Conservation (phyloP, 92 coral and sea anemone species). For the Blastomussa wellsi region DNA sequence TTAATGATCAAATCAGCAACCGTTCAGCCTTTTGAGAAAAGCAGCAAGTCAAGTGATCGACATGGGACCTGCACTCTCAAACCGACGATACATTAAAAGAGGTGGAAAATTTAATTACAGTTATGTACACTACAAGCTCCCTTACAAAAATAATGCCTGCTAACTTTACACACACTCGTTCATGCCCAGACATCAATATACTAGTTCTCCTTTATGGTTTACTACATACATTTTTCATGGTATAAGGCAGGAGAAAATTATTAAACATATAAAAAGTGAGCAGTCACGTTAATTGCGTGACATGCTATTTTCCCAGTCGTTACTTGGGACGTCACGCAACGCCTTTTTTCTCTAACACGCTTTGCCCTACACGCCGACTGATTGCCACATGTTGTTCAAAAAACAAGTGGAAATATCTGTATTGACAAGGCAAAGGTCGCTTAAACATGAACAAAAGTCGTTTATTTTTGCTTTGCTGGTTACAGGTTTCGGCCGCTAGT, state of each 20-base stretch:
- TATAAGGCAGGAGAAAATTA: neutral
- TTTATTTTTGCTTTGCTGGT: neutral
- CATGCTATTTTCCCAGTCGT: neutral
- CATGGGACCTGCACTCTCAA: neutral
- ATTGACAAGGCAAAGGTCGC: neutral
- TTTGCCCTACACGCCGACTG: neutral
- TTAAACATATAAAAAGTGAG: neutral
- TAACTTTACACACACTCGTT: slow-evolving; percentile 17
- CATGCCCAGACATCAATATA: neutral
- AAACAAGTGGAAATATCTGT: neutral
- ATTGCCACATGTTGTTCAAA: neutral
- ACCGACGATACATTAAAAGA: slow-evolving; percentile 4
- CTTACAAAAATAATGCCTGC: slow-evolving; percentile 40
- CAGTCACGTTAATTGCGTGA: slow-evolving; percentile 2
- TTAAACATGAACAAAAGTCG: neutral
- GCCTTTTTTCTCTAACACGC: neutral
- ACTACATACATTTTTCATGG: neutral
- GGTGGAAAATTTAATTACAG: slow-evolving; percentile 23
- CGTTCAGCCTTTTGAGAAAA: neutral
- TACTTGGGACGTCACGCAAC: neutral
- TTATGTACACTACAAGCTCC: slow-evolving; percentile 23
- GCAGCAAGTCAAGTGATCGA: neutral
- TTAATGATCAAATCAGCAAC: slow-evolving; percentile 21
- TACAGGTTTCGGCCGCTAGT: neutral
- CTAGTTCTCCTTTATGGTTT: neutral